Conservation (phyloP, 2,888 invertebrate species). For the Drosophila atripex region DNA sequence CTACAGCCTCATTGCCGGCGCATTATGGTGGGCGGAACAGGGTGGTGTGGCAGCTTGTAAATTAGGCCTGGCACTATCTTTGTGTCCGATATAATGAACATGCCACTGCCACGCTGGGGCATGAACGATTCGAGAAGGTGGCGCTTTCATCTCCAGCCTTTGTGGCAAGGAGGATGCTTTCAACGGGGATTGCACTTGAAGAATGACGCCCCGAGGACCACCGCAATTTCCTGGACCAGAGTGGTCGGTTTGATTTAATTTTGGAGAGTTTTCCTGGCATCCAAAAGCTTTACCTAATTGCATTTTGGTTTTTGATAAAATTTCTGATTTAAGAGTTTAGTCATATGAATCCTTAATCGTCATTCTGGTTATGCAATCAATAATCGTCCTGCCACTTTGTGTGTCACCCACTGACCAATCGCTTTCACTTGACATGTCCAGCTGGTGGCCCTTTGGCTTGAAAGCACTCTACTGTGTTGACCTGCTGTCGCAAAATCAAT, state of each 20-base stretch:
- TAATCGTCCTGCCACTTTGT: constrained; percentile 17
- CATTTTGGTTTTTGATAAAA: constrained; percentile 11
- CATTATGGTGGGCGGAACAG: constrained; percentile 51
- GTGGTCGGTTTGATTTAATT: constrained; percentile 7
- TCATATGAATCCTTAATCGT: constrained; percentile 2
- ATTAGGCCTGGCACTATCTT: constrained; percentile 56
- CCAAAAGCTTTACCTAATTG: not conserved
- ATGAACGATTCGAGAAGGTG: constrained; percentile 17
- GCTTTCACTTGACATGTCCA: constrained; percentile 1
- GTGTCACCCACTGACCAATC: constrained; percentile 21
- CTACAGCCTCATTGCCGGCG: constrained; percentile 34
- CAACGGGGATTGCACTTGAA: constrained; percentile 6
- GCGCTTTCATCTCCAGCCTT: constrained; percentile 16
- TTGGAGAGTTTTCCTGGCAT: not conserved
- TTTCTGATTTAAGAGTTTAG: not conserved
- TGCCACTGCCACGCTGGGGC: constrained; percentile 23
- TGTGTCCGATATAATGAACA: constrained; percentile 58
- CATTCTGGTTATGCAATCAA: constrained; percentile 19
- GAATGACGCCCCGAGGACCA: not conserved
- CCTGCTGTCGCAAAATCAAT: constrained; percentile 55
- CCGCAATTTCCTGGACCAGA: constrained; percentile 3
- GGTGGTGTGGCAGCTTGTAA: constrained; percentile 36
- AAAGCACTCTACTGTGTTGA: not conserved
- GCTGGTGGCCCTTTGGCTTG: not conserved
- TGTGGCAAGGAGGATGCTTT: constrained; percentile 1